These are phyloP conservation scores for Hippasteria phrygiana DNA, from an alignment of 53 echinoderm and acorn worm species.

Conservation along the genomic window DNA sequence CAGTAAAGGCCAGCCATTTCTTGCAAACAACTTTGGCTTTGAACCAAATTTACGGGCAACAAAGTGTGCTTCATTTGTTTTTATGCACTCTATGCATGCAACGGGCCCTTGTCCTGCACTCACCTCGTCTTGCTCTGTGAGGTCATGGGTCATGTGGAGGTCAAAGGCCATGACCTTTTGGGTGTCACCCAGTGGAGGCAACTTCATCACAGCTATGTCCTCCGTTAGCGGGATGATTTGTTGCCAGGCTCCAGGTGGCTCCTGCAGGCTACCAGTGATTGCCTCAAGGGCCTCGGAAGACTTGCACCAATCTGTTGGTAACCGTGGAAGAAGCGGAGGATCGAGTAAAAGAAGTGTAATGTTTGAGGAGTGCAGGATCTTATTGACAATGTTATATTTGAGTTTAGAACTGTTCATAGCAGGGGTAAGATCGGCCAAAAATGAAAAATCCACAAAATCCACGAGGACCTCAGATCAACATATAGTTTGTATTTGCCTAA, in stretches of 20 bases:
- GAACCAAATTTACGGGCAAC: too few species aligned
- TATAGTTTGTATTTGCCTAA: too few species aligned
- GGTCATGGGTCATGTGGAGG: slow-evolving; percentile 76
- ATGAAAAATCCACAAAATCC: too few species aligned
- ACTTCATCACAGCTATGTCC: slow-evolving; percentile 86
- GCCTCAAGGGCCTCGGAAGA: slow-evolving; percentile 57
- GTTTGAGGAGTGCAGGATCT: too few species aligned
- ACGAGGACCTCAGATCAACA: too few species aligned
- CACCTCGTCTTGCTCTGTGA: slow-evolving; percentile 90
- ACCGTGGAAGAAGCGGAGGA: background rate
- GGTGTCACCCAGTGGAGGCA: slow-evolving; percentile 78
- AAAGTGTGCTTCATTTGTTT: too few species aligned
- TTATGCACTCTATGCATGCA: background rate
- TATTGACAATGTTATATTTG: too few species aligned
- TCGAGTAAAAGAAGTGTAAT: background rate
- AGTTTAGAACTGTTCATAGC: too few species aligned
- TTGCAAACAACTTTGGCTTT: too few species aligned
- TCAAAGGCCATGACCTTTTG: slow-evolving; percentile 86
- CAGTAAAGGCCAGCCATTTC: too few species aligned
- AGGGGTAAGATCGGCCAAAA: too few species aligned
- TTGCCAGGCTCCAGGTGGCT: slow-evolving; percentile 69
- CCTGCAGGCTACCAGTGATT: slow-evolving; percentile 65
- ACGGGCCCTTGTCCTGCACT: background rate
- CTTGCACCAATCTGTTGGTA: slow-evolving; percentile 58
- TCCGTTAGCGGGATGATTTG: slow-evolving; percentile 93